These are phyloP conservation scores for Gambelia wislizenii DNA, from an alignment of 2,797 vertebrate species.

Conservation along the genomic window DNA sequence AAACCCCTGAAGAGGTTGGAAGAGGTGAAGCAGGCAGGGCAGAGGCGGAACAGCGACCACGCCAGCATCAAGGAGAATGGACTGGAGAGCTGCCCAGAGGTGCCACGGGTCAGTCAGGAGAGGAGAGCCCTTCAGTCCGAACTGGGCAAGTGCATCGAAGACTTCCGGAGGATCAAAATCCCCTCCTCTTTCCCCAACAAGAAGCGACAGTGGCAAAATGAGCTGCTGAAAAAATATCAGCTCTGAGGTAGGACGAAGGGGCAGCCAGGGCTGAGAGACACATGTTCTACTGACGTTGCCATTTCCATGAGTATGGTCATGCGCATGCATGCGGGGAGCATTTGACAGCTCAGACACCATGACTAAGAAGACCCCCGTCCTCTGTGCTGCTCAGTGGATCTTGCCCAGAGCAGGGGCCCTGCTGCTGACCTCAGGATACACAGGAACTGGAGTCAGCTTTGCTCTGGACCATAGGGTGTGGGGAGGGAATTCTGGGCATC, in stretches of 20 bases:
- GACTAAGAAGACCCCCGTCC: background rate
- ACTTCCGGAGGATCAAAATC: constrained; percentile 88
- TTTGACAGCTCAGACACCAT: background rate
- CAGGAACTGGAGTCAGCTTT: too few relatives aligned
- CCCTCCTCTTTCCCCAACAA: constrained; percentile 87
- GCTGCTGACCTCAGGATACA: background rate
- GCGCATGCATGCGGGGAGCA: background rate
- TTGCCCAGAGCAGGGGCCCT: background rate
- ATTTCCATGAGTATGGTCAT: too few relatives aligned
- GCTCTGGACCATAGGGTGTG: background rate
- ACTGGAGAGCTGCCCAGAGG: constrained; percentile 34
- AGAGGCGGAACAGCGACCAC: constrained; percentile 71
- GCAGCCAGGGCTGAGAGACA: background rate
- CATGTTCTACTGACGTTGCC: fast-evolving
- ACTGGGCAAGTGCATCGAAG: constrained; percentile 90
- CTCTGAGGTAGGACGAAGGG: constrained; percentile 46
- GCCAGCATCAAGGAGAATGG: constrained; percentile 75
- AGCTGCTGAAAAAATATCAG: constrained; percentile 91
- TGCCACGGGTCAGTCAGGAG: constrained; percentile 70
- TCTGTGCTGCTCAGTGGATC: background rate
- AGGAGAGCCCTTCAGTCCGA: constrained; percentile 84
- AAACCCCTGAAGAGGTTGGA: constrained; percentile 56
- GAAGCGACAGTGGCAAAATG: constrained; percentile 91
- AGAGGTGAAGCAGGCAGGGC: constrained; percentile 58
- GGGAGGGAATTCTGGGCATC: fast-evolving